These are phyloP conservation scores for Lepus americanus DNA, from an alignment of 2,113 vertebrate genomes.

Conservation along the genomic window DNA sequence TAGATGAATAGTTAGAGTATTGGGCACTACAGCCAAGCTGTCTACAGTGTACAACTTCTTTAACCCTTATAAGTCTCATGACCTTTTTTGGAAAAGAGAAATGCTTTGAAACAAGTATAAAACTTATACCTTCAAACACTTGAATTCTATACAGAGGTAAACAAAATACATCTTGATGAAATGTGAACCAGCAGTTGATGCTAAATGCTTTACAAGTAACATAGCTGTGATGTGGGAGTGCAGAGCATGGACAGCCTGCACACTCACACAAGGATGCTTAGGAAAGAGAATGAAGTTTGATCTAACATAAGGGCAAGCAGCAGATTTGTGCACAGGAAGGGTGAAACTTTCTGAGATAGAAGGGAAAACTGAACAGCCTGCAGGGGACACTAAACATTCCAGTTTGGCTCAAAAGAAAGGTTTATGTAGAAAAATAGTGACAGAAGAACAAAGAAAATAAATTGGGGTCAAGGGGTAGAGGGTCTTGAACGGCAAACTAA, in stretches of 20 bases:
- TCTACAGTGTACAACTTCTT: rapidly evolving
- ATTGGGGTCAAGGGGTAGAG: conserved; percentile 32
- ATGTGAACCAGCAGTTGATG: not conserved
- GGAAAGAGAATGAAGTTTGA: not conserved
- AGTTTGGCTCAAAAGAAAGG: conserved; percentile 9
- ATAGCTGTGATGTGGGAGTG: rapidly evolving
- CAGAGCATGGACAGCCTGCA: rapidly evolving
- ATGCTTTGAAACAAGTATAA: not conserved
- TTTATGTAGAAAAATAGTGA: conserved; percentile 46
- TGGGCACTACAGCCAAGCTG: not conserved
- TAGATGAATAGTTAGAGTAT: not conserved
- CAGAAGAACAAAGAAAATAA: conserved; percentile 30
- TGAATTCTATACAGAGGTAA: not conserved
- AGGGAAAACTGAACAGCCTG: not conserved
- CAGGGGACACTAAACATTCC: not conserved
- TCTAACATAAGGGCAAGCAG: not conserved
- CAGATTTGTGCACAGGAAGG: not conserved
- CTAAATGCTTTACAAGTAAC: not conserved
- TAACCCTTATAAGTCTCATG: not conserved
- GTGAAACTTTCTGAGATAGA: not conserved
- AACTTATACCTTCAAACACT: not conserved
- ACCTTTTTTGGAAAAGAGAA: not conserved
- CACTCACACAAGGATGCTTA: too few relatives aligned
- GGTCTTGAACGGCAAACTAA: conserved; percentile 12
- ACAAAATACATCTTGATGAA: not conserved